Percentiles rank a stretch among this genome's conserved stretches.
Evolutionary conservation across 2,797 vertebrate genomes (phyloP).

Genomic region (Brachyalestes nurse): DNA sequence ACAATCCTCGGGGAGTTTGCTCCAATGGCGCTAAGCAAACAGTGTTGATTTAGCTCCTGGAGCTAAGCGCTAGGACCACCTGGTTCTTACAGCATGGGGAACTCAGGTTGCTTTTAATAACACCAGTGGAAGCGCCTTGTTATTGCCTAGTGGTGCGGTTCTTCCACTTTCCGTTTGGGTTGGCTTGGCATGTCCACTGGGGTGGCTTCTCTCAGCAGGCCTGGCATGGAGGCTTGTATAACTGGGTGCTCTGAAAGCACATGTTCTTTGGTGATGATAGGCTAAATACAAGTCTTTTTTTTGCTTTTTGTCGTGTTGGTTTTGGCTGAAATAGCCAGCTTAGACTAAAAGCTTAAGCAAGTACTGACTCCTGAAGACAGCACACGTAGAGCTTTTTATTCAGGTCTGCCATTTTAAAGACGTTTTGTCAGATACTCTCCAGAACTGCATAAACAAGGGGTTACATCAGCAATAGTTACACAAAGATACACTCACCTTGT

Average conservation of each 20-base stretch:
- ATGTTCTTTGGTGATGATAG: conserved; percentile 52
- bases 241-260: conserved; percentile 42
- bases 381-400: conserved; percentile 43
- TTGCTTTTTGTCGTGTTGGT: conserved; percentile 56
- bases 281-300: conserved; percentile 55
- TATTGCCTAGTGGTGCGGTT: conserved; percentile 28
- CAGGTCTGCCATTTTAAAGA: background rate
- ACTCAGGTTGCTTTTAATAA: conserved; percentile 36
- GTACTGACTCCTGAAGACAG: conserved; percentile 52
- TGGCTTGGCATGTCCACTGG: conserved; percentile 37
- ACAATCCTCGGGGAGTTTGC: conserved; percentile 51
- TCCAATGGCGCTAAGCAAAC: conserved; percentile 40
- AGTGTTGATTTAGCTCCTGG: conserved; percentile 36
- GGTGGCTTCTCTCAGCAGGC: conserved; percentile 37
- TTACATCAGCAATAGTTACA: too few relatives aligned
- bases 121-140: conserved; percentile 38
- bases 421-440: background rate
- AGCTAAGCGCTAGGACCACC: conserved; percentile 36
- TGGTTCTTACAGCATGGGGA: conserved; percentile 36
- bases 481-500: too few relatives aligned
- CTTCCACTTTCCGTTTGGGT: conserved; percentile 47
- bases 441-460: too few relatives aligned
- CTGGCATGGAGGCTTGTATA: conserved; percentile 54
- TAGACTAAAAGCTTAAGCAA: conserved; percentile 60
- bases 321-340: conserved; percentile 57